Percentiles rank a stretch among this genome's conserved stretches.
These are phyloP conservation scores for Lordiphosa fenestrarum DNA, from an alignment of 2,888 invertebrate species.

Conservation along the genomic window DNA sequence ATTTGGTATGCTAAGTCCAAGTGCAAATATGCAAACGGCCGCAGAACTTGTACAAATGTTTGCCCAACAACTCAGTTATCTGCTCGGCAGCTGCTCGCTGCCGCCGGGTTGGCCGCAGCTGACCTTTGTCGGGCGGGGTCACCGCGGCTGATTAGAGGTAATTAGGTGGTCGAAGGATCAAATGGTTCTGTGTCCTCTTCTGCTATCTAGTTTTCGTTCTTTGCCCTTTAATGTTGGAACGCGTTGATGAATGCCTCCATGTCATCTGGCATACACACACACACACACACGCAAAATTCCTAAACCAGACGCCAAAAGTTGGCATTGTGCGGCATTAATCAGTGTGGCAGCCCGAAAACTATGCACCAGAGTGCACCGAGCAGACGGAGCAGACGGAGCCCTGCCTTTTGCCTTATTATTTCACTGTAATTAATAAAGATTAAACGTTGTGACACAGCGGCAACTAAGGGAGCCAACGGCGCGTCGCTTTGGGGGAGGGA, in stretches of 20 bases:
- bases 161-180: slow-evolving; percentile 65
- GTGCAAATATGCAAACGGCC: slow-evolving; percentile 56
- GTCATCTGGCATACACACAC: too few relatives aligned
- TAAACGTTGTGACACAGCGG: slow-evolving; percentile 73
- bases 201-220: slow-evolving; percentile 60
- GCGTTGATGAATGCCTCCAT: too few relatives aligned
- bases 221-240: too few relatives aligned
- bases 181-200: slow-evolving; percentile 49
- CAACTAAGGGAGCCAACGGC: slow-evolving; percentile 27
- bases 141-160: slow-evolving; percentile 60
- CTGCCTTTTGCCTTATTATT: slow-evolving; percentile 61
- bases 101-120: slow-evolving; percentile 1
- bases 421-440: slow-evolving; percentile 79
- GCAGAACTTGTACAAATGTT: slow-evolving; percentile 58
- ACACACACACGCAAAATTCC: slow-evolving; percentile 36
- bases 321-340: slow-evolving; percentile 50
- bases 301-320: slow-evolving; percentile 45
- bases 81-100: slow-evolving; percentile 35
- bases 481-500: too few relatives aligned
- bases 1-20: slow-evolving; percentile 49
- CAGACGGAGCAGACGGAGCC: background rate
- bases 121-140: slow-evolving; percentile 9
- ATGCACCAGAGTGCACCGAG: slow-evolving; percentile 19
- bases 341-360: slow-evolving; percentile 33
- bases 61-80: slow-evolving; percentile 58